Conservation (phyloP, 2,888 invertebrate genomes). For the Kuschelorhynchus macadamiae region DNA sequence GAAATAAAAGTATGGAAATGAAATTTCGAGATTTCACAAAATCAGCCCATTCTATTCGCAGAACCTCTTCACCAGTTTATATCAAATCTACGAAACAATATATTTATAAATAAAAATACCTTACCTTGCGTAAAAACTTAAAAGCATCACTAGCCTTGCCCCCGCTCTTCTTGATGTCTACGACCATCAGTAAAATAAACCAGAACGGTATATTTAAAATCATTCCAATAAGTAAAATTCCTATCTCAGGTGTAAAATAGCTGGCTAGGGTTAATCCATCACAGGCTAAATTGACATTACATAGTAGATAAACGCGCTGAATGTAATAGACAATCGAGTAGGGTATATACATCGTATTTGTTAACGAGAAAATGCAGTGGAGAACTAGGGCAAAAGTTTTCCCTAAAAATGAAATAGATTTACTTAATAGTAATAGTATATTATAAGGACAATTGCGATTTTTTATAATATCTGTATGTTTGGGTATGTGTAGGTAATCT, state of each 20-base stretch:
- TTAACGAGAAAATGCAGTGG: constrained; percentile 80
- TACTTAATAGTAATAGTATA: too few relatives aligned
- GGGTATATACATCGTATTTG: constrained; percentile 86
- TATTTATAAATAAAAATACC: too few relatives aligned
- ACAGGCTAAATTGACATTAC: constrained; percentile 79
- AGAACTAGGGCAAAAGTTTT: constrained; percentile 78
- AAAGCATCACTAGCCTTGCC: constrained; percentile 72
- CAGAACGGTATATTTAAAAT: constrained; percentile 79
- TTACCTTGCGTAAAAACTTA: constrained; percentile 64
- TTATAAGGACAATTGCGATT: too few relatives aligned
- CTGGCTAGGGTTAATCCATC: constrained; percentile 74
- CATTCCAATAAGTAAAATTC: constrained; percentile 77
- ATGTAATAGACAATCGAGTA: constrained; percentile 88
- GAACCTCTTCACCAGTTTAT: too few relatives aligned
- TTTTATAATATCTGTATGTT: too few relatives aligned
- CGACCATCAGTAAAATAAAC: constrained; percentile 74
- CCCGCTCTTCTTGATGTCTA: constrained; percentile 80
- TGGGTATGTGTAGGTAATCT: too few relatives aligned
- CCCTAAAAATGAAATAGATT: constrained; percentile 67
- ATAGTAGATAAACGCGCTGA: constrained; percentile 81
- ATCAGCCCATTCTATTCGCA: too few relatives aligned
- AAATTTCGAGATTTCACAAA: too few relatives aligned
- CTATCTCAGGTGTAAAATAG: constrained; percentile 81
- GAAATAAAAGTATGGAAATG: too few relatives aligned
- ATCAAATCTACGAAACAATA: too few relatives aligned